Conservation (phyloP, 2,113 vertebrate species). For the Gavia stellata region DNA sequence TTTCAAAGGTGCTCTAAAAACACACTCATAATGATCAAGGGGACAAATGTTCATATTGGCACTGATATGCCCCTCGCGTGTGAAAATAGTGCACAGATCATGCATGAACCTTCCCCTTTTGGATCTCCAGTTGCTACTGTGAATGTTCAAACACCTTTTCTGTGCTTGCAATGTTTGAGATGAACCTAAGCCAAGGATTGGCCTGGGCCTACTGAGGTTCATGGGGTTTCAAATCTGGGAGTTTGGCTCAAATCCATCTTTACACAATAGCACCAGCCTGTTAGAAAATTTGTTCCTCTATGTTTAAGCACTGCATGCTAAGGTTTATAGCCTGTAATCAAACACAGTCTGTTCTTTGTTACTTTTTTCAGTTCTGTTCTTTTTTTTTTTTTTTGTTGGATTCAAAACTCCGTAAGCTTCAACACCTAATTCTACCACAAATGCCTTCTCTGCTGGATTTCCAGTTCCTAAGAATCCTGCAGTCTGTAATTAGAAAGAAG, state of each 20-base stretch:
- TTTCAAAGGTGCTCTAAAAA: not conserved
- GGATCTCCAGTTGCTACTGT: not conserved
- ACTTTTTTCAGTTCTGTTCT: not conserved
- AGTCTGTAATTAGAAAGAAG: not conserved
- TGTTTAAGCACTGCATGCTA: not conserved
- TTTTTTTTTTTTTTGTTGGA: not conserved
- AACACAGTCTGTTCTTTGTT: not conserved
- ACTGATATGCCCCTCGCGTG: not conserved
- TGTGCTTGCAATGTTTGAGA: not conserved
- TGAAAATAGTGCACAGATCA: not conserved
- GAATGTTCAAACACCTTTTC: not conserved
- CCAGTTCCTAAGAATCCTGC: not conserved
- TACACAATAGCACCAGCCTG: not conserved
- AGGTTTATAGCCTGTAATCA: slow-evolving; percentile 34
- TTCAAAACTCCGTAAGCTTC: not conserved
- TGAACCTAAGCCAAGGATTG: not conserved
- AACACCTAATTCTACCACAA: not conserved
- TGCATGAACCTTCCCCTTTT: not conserved
- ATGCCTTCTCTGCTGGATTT: not conserved
- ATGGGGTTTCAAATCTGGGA: slow-evolving; percentile 8
- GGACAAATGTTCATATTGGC: not conserved
- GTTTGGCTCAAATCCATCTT: slow-evolving; percentile 16
- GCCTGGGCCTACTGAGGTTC: not conserved
- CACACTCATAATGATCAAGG: not conserved
- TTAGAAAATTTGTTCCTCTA: not conserved